phyloP scores from a whole-genome alignment of 2,888 invertebrate species.

The Cynaeus angustus region DNA sequence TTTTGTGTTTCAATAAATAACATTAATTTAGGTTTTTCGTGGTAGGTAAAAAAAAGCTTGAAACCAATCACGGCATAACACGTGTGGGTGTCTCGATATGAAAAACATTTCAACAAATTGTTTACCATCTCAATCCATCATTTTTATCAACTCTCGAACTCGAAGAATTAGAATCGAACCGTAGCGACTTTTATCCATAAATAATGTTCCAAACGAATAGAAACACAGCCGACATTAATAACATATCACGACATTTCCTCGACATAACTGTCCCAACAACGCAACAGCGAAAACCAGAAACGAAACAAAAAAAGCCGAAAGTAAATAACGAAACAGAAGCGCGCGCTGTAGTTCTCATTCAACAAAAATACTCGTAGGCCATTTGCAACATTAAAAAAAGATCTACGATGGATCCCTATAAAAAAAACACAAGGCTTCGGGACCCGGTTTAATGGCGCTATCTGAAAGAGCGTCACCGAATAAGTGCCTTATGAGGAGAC shows the following conservation, averaged over 20 bases:
- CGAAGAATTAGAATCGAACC: slow-evolving; percentile 8
- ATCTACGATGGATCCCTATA: slow-evolving; percentile 38
- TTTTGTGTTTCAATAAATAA: too few species aligned
- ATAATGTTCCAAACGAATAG: slow-evolving; percentile 40
- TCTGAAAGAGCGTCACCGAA: slow-evolving; percentile 37
- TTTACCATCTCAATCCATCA: neutral
- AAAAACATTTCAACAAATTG: neutral
- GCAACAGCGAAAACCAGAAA: slow-evolving; percentile 45
- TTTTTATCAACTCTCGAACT: too few species aligned
- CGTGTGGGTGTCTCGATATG: too few species aligned
- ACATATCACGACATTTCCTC: slow-evolving; percentile 48
- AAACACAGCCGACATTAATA: slow-evolving; percentile 47
- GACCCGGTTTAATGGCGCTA: slow-evolving; percentile 43
- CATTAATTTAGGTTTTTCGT: too few species aligned
- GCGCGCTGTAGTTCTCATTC: slow-evolving; percentile 27
- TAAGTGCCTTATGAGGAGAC: slow-evolving; percentile 38
- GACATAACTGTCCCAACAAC: slow-evolving; percentile 49
- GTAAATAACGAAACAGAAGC: slow-evolving; percentile 38
- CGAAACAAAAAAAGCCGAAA: slow-evolving; percentile 41
- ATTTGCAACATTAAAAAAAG: slow-evolving; percentile 44
- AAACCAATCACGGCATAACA: too few species aligned
- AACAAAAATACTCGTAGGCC: slow-evolving; percentile 36
- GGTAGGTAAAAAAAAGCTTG: too few species aligned
- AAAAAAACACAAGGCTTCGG: slow-evolving; percentile 37
- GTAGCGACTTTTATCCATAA: slow-evolving; percentile 22